Conservation (phyloP, 2,888 invertebrate species). For the Erannis defoliaria region DNA sequence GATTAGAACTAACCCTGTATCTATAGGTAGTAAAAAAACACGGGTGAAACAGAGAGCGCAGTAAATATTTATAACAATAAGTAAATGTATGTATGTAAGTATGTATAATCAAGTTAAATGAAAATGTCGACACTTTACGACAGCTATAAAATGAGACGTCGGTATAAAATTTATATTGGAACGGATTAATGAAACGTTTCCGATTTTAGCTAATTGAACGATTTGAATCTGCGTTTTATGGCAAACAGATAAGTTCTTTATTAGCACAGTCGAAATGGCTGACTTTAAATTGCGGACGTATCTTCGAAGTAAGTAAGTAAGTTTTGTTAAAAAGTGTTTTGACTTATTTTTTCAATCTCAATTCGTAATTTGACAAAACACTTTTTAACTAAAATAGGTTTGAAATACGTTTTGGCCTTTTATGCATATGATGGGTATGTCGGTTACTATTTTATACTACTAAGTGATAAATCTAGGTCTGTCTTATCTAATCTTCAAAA, state of each 20-base stretch:
- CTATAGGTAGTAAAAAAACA: not conserved
- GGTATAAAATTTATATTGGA: conserved; percentile 29
- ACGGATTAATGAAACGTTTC: conserved; percentile 25
- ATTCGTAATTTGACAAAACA: too few species aligned
- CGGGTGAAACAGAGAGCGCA: not conserved
- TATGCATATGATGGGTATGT: too few species aligned
- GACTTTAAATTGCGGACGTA: not conserved
- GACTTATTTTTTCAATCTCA: too few species aligned
- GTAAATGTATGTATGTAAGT: not conserved
- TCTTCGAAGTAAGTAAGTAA: not conserved
- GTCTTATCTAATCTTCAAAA: too few species aligned
- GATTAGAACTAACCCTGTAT: too few species aligned
- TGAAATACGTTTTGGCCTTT: too few species aligned
- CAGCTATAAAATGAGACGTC: conserved; percentile 18
- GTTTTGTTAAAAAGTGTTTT: too few species aligned
- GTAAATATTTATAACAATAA: not conserved
- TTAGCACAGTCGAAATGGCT: not conserved
- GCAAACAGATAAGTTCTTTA: conserved; percentile 15
- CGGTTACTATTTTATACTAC: too few species aligned
- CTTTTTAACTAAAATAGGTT: too few species aligned
- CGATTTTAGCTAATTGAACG: conserved; percentile 31
- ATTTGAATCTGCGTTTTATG: conserved; percentile 24
- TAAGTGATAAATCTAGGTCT: too few species aligned
- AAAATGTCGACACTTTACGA: conserved; percentile 27
- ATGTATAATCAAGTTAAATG: conserved; percentile 3